Evolutionary conservation across 1,140 invertebrate genomes (phyloP), one percentile per base, ranked within the genome.

Genomic region (Orussus abietinus): DNA sequence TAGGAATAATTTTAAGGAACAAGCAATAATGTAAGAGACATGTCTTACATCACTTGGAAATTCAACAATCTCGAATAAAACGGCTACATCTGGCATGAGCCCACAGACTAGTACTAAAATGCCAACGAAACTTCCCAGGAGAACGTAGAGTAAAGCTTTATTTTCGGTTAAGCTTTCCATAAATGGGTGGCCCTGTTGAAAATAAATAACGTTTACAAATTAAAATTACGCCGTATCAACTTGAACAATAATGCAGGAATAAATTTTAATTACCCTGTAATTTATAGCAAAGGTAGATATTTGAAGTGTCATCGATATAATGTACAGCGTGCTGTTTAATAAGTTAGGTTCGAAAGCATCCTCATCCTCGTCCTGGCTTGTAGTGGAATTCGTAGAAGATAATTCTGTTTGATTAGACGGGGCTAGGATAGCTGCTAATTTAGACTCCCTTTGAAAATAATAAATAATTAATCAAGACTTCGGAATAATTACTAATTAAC

Each of bases 281-380:
- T 99, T 99, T 28, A 99, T 93, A 39, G 93, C 93, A 76, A 99
- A 99, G 25, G 96, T 99, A 5, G 92, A 90, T 43, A 99, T 84
- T 79, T 99, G 97, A 38, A 99, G 74, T 5, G 93, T 83, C 83
- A 98, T 88, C 5, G 95, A 96, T 53, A 99, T 95, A 33, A 99
- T 90, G 68, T 98, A 99, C 3, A 99, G 95, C 14, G 94, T 96
- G 54, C 93, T 96, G 65, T 99, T 99, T 5, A 99, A 76, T 31
- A 99, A 77, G 69, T 88, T 94, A 20, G 95, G 90, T 64, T 90
- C 81, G 70, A 98, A 99, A 54, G 86, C 83, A 37, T 86, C 82
- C 45, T 94, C 88, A 53, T 96, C 81, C 56, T 96, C 87, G 11
- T n/a, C n/a, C n/a, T n/a, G n/a, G n/a, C n/a, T n/a, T n/a, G n/a